Evolutionary conservation across 2,888 invertebrate genomes (phyloP), one percentile per base, ranked within the genome.

Genomic region (Carterocephalus palaemon): DNA sequence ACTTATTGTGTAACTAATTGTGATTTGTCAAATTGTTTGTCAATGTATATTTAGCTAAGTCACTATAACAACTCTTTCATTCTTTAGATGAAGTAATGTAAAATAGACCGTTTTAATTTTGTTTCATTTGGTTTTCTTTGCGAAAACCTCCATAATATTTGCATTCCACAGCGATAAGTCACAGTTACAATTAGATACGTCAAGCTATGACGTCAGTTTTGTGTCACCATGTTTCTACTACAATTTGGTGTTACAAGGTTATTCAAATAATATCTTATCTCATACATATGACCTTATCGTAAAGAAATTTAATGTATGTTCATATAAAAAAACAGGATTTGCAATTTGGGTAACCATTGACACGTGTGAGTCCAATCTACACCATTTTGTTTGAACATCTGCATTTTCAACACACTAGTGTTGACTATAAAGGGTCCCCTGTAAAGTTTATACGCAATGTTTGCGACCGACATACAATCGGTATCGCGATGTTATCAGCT

Each of bases 401-500:
- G 33, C 26, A 8, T 42, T 42, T 42, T 42, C 42, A 28, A 50
- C 45, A 32, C 40, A 43, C 40, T 48, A 49, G 53, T 50, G n/a
- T n/a, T n/a, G n/a, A n/a, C n/a, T n/a, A n/a, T n/a, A 57, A 52
- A 48, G 39, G 46, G 48, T 46, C 58, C 60, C 58, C n/a, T n/a
- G n/a, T n/a, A n/a, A n/a, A n/a, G n/a, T 61, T 56, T 60, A 62
- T 69, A 67, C 65, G 67, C 67, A 73, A 72, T 68, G 65, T 78
- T 72, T 65, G 67, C 65, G 60, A 63, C 62, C 46, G 46, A 47
- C 50, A 62, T 69, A 67, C 70, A 73, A 66, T 70, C 61, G 61
- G 65, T 84, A 83, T 83, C 82, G 76, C 66, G 41, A 51, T 62
- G 67, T 86, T 85, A 86, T 86, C 86, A 82, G 81, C 81, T 83